Percentiles rank a stretch among this genome's conserved stretches.
phyloP scores from a whole-genome alignment of 1,140 invertebrate species.

The Acromyrmex echinatior region DNA sequence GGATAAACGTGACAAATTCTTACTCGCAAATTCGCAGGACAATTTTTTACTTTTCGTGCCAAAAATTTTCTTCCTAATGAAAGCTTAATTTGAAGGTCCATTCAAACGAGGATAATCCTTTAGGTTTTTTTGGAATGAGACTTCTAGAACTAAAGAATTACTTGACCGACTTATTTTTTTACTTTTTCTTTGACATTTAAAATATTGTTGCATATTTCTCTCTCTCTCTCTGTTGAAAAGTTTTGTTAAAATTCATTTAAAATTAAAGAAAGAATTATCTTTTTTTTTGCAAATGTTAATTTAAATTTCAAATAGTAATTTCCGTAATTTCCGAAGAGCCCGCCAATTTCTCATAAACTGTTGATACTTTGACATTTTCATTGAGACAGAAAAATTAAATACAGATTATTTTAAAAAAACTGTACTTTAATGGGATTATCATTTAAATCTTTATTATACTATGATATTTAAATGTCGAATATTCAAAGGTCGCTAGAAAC shows the following conservation, averaged over 20 bases:
- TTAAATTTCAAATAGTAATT: not conserved
- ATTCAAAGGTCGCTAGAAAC: slow-evolving; percentile 4
- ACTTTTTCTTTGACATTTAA: slow-evolving; percentile 10
- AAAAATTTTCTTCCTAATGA: slow-evolving; percentile 10
- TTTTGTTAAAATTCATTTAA: not conserved
- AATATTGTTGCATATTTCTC: not conserved
- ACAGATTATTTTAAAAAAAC: not conserved
- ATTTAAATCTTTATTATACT: slow-evolving; percentile 7
- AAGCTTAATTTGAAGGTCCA: not conserved
- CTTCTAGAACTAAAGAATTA: not conserved
- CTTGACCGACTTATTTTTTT: too few species aligned
- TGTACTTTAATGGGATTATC: not conserved
- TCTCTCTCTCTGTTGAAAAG: not conserved
- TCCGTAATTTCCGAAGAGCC: not conserved
- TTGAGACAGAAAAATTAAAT: not conserved
- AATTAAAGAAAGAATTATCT: not conserved
- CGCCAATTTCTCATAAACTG: not conserved
- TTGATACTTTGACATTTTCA: slow-evolving; percentile 18
- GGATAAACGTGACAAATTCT: slow-evolving; percentile 25
- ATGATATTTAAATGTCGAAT: slow-evolving; percentile 32
- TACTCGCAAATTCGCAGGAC: not conserved
- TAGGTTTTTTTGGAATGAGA: not conserved
- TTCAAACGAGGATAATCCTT: not conserved
- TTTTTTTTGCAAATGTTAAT: not conserved
- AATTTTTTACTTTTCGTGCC: not conserved